Percentiles rank a stretch among this genome's conserved stretches.
Evolutionary conservation across 1,140 invertebrate genomes (phyloP).

Genomic region (Drosophila malerkotliana): DNA sequence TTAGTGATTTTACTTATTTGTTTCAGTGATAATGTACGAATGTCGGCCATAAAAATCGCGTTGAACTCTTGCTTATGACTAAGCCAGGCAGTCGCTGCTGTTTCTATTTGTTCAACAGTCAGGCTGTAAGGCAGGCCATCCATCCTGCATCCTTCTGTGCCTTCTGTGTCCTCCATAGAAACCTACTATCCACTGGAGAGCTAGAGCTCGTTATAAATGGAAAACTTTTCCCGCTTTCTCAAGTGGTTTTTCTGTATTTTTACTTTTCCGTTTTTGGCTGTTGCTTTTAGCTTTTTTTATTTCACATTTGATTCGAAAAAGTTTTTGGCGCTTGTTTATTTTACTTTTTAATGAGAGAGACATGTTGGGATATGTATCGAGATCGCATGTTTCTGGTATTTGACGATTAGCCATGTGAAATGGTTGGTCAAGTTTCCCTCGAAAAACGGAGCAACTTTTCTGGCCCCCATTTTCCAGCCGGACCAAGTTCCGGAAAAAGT

Average conservation of each 20-base stretch:
- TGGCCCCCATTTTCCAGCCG: constrained; percentile 6
- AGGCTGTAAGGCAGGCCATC: constrained; percentile 22
- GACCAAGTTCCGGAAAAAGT: constrained; percentile 30
- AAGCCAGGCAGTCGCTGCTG: constrained; percentile 29
- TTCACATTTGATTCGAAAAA: constrained; percentile 71
- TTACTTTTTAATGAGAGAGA: constrained; percentile 77
- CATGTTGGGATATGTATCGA: constrained; percentile 58
- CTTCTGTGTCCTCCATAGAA: constrained; percentile 16
- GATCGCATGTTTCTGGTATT: constrained; percentile 58
- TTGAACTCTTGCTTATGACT: constrained; percentile 43
- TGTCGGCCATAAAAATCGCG: constrained; percentile 24
- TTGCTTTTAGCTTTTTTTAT: constrained; percentile 49
- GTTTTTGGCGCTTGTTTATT: constrained; percentile 74
- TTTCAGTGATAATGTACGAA: constrained; percentile 13
- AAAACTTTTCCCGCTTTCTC: constrained; percentile 80
- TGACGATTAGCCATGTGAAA: constrained; percentile 80
- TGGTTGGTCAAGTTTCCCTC: constrained; percentile 49
- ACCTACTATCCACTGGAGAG: constrained; percentile 38
- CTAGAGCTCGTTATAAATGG: constrained; percentile 77
- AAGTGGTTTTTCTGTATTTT: constrained; percentile 66
- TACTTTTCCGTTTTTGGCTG: constrained; percentile 41
- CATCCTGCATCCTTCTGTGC: constrained; percentile 15
- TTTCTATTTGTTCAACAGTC: constrained; percentile 34
- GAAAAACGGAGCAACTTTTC: constrained; percentile 41
- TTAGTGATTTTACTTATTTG: background rate